phyloP scores from a whole-genome alignment of 1,140 invertebrate genomes.

The Wasmannia auropunctata region DNA sequence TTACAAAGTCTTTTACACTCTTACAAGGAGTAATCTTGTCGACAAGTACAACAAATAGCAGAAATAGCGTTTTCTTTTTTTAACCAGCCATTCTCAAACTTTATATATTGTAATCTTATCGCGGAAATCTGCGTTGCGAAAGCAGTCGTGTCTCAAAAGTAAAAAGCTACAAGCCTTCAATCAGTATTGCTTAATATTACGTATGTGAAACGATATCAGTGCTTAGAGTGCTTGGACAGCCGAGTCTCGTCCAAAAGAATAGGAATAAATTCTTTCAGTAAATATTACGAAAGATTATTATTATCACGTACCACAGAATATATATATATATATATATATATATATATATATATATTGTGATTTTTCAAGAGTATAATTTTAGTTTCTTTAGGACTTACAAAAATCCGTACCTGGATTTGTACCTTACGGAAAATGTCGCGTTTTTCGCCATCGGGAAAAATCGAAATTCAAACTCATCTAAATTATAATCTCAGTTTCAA shows the following conservation, averaged over 20 bases:
- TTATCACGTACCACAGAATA: conserved; percentile 65
- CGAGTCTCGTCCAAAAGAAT: conserved; percentile 10
- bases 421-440: background rate
- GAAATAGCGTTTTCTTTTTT: conserved; percentile 33
- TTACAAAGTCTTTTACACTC: conserved; percentile 57
- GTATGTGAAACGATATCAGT: conserved; percentile 25
- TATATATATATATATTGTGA: too few relatives aligned
- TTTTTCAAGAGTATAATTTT: conserved; percentile 33
- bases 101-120: conserved; percentile 52
- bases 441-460: background rate
- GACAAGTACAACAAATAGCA: conserved; percentile 52
- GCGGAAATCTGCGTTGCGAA: conserved; percentile 11
- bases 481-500: background rate
- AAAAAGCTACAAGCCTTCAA: conserved; percentile 14
- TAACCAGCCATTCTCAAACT: conserved; percentile 78
- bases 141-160: conserved; percentile 23
- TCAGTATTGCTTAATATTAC: conserved; percentile 1
- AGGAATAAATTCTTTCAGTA: background rate
- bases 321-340: too few relatives aligned
- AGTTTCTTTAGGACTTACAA: background rate
- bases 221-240: conserved; percentile 4
- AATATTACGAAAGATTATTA: conserved; percentile 16
- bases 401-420: background rate
- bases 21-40: conserved; percentile 42
- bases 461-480: background rate